Evolutionary conservation across 2,113 vertebrate species (phyloP), one percentile per base, ranked within the genome.

Genomic region (Tinamus guttatus): DNA sequence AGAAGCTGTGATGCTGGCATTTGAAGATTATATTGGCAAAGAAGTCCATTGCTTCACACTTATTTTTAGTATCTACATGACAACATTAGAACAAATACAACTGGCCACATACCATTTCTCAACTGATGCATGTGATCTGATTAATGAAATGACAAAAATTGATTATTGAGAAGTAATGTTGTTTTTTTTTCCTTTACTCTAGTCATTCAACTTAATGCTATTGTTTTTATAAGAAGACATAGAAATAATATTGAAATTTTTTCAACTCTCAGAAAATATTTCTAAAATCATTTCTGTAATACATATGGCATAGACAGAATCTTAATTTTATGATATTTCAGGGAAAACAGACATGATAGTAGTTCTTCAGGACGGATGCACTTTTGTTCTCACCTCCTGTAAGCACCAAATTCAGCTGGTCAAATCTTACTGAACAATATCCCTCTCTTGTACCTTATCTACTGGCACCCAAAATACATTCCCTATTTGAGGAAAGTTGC

Each of bases 141-240:
- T 64, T 69, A 94, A 79, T 34, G 27, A 87, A 87, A 90, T 40
- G 2, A 56, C 12, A 62, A 32, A 60, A 82, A 56, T 13, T 21
- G 25, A 77, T 77, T 77, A 81, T 2, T 51, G 43, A 38, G 52
- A 93, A 76, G 38, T 47, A 11, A 60, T 68, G 9, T 40, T 30
- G 16, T 3, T 58, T 16, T 8, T 5, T 0, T 0, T 0, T 30
- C 8, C 17, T 12, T 18, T 17, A 18, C 54, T 22, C 28, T 58
- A 56, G n/a, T 87, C 47, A 64, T 45, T 74, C 34, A 43, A 22
- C 13, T 67, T 62, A 56, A 67, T 43, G 58, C 18, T 78, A 34
- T 13, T 56, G 4, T 43, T 78, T 54, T 56, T 13, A 38, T 22
- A 87, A 13, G 11, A 74, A 83, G 49, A 34, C 27, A 45, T 67